Evolutionary conservation across 2,113 vertebrate genomes (phyloP).

Genomic region (Gymnogyps californianus): DNA sequence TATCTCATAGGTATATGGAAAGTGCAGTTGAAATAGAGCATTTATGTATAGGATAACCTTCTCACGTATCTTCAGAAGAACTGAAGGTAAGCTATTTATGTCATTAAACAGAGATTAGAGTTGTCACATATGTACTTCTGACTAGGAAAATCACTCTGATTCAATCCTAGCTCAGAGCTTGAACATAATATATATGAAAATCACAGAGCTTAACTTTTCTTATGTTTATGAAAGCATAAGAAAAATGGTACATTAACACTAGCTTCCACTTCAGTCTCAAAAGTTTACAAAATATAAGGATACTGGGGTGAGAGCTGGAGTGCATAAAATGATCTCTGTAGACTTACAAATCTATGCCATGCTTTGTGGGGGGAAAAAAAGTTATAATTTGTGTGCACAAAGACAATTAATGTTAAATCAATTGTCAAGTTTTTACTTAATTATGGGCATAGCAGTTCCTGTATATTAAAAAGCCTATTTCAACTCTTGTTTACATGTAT

Average conservation of each 20-base stretch:
- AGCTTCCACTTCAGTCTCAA: background rate
- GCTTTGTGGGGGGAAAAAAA: background rate
- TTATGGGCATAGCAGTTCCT: background rate
- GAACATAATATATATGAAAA: background rate
- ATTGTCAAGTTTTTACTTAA: background rate
- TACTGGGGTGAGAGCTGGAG: background rate
- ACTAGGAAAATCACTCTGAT: background rate
- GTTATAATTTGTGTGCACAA: accelerated
- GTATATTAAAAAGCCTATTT: background rate
- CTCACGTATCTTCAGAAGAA: background rate
- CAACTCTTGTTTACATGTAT: background rate
- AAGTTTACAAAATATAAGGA: background rate
- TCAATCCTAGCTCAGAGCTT: background rate
- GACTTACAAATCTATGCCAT: background rate
- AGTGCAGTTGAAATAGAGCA: background rate
- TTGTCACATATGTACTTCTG: background rate
- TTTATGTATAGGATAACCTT: background rate
- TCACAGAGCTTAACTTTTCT: background rate
- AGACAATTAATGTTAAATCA: background rate
- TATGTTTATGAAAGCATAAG: background rate
- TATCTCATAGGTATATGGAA: background rate
- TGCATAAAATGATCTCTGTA: background rate
- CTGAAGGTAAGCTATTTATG: background rate
- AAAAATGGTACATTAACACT: background rate
- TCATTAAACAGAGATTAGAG: background rate